Base-by-base conservation (phyloP, 2,888 invertebrate genomes). In the Diaprepes abbreviatus region DNA sequence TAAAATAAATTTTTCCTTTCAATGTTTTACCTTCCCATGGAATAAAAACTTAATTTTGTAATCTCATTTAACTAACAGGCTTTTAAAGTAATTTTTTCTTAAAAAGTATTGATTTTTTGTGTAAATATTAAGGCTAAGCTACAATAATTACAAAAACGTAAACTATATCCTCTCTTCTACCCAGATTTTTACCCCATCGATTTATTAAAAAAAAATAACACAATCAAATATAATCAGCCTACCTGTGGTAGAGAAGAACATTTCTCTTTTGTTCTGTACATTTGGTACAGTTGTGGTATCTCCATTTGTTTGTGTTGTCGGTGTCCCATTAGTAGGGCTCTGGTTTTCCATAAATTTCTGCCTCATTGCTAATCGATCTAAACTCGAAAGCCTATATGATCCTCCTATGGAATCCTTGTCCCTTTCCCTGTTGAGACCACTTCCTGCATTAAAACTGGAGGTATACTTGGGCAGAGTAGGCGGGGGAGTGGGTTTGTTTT, bases 221-320 rank as follows among this genome's bases (percentile, higher is more conserved):
- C 3, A 24, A 5, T 24, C 3, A 24, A 3, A 24, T 4, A 4
- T 24, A 5, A 24, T 24, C 89, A 10, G 21, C 43, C 31, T 67
- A 71, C 67, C 68, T 63, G 81, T 75, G 72, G 90, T 89, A 84
- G 93, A 93, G 87, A 94, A 94, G 86, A 94, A 94, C 86, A 93
- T 89, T 87, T 94, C 94, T 79, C 94, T 89, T 87, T 94, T 94
- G 83, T 90, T 91, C 86, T 93, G 93, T 84, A 93, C 88, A 14
- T 45, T 52, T 10, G 33, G n/a, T 4, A 10, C 38, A 55, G 28
- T 58, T 31, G 36, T 71, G 79, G 36, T 71, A 79, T 88, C 87
- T 36, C 81, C 82, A 75, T 82, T 81, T 28, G 81, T 78, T 35
- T 78, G 76, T n/a, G 77, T 73, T 35, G 77, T 70, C 21, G 77